Evolutionary conservation across 1,140 invertebrate species (phyloP), one percentile per base, ranked within the genome.

Genomic region (Conus betulinus): DNA sequence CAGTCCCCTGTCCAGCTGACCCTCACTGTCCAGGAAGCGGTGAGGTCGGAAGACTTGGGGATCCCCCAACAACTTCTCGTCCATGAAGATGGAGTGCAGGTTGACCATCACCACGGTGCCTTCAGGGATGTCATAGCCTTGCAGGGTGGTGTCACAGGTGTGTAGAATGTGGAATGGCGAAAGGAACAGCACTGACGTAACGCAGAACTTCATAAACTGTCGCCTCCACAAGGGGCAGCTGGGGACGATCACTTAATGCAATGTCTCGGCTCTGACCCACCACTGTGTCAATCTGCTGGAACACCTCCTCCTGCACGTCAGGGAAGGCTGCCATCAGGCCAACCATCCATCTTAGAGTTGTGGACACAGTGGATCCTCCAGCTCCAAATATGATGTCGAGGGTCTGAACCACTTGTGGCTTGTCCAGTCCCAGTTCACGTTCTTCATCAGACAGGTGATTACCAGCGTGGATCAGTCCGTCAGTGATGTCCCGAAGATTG

Each of bases 211-310:
- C 89, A 17, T 78, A 83, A 10, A 89, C 60, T 1, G 87, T 87
- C 6, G 89, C 89, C 20, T 88, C 87, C 2, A 82, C 71, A n/a
- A 67, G 86, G n/a, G 89, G 89, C 6, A 91, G 71, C 52, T 86
- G 82, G n/a, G n/a, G 71, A 52, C 84, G 55, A 39, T 39, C 71
- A 76, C 11, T 67, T 57, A 11, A 90, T 6, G n/a, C 51, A 17
- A 98, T 98, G 92, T 98, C 95, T 52, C 98, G 96, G 10, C 92
- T 71, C 57, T 97, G 96, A 39, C 98, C 98, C 23, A 99, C 15
- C 8, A 11, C 8, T 2, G 1, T 0, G 15, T 60, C 82, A 8
- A 91, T 88, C 79, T 91, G 89, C 5, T 79, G 17, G 23, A 88
- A 90, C 2, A 89, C 83, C 27, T 96, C 96, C 78, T 88, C 71